Evolutionary conservation across 2,888 invertebrate species (phyloP), one percentile per base, ranked within the genome.

Genomic region (Athrips mouffetella): DNA sequence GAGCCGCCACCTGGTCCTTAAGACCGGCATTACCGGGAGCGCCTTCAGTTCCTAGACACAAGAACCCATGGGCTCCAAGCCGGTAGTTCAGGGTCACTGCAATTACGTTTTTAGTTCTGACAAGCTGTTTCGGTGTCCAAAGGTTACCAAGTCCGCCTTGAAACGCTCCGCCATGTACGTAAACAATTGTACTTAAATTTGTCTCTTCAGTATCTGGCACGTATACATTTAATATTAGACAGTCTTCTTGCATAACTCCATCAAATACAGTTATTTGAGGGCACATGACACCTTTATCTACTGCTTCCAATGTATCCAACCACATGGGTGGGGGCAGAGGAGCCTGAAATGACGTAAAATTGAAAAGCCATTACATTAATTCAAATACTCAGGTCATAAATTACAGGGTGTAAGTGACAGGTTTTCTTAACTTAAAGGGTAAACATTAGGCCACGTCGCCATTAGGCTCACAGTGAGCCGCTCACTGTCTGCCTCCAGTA

Each of bases 221-320:
- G 40, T 64, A 80, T 2, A 84, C 62, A 52, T 73, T 82, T 2
- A 77, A 64, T 5, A 76, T 59, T 0, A 85, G 66, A 47, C 85
- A 85, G 27, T 80, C 70, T 48, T 83, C 80, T 30, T 64, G 31
- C 11, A 31, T 31, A 13, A 16, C 16, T 13, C 7, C 33, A 13
- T 8, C 2, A 33, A 1, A 1, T 2, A 33, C 16, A 4, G 4
- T 3, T 4, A 20, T 30, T 56, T 73, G 73, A 1, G 65, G 70
- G 29, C 74, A 74, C n/a, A 64, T 41, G 0, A 71, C 58, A 1
- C 50, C 35, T 37, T 55, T 57, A 15, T 67, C 53, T n/a, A 61
- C 47, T 8, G 70, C 69, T 27, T 70, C 66, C 1, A 60, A 57
- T 0, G 67, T 45, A 23, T 62, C 44, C 1, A 46, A 15, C 70